Base-by-base conservation (phyloP, 1,140 invertebrate species). In the Aphis craccivora region DNA sequence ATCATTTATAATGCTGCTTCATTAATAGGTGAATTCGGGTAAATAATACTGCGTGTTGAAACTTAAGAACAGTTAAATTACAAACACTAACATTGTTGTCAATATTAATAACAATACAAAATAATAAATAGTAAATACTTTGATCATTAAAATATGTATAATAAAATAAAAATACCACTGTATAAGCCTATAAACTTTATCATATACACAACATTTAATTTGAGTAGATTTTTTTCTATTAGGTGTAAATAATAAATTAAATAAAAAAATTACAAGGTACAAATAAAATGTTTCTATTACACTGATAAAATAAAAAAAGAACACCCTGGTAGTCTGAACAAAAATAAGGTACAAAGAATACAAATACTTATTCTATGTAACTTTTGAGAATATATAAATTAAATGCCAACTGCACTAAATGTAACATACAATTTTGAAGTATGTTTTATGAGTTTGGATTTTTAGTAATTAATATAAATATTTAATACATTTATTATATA, bases 81-180 rank as follows among this genome's bases (percentile, higher is more conserved):
- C 35, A 89, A 89, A 89, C 25, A 55, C 37, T 89, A 89, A 89
- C 25, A 55, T 53, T 89, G 86, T 14, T 76, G 35, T 88, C 18
- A 48, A 48, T 35, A 48, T 84, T 84, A 48, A 45, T 45, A 87
- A 51, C 45, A 53, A 89, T 87, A 87, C n/a, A 86, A 86, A 40
- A 45, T 45, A 18, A 9, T 43, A 48, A 51, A 88, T 53, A 89
- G 0, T 67, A 30, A n/a, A 76, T 76, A 76, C 30, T 76, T 76
- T n/a, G 60, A 76, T 76, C 60, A 18, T 76, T 76, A 35, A 76
- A 76, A 18, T 40, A 40, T 40, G 37, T 40, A 40, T 40, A 40
- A 40, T 40, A 40, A 40, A 40, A 40, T 40, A 40, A n/a, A 20
- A 76, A n/a, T 35, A 76, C 48, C 14, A 51, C 48, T 51, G 60